These are phyloP conservation scores for Sapajus apella DNA, from an alignment of 2,113 vertebrate species.

Conservation along the genomic window DNA sequence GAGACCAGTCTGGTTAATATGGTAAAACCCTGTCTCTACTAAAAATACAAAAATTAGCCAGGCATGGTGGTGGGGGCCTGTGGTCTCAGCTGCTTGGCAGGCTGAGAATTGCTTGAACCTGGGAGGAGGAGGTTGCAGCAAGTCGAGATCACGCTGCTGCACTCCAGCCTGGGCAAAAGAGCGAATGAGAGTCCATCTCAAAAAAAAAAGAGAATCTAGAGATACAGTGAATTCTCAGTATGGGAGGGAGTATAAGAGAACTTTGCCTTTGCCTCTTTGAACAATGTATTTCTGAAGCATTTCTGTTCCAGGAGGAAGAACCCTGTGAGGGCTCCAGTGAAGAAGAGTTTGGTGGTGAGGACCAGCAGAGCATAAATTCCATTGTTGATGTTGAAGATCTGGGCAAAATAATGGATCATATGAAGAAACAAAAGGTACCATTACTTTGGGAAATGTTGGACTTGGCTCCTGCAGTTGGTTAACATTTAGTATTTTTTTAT, in stretches of 20 bases:
- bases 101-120: too few species aligned
- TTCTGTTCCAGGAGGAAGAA: constrained; percentile 80
- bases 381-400: constrained; percentile 95
- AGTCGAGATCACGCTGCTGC: too few species aligned
- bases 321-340: constrained; percentile 91
- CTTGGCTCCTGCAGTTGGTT: not conserved
- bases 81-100: too few species aligned
- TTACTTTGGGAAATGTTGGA: not conserved
- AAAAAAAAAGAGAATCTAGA: not conserved
- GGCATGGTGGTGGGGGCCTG: too few species aligned
- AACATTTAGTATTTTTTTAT: not conserved
- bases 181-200: too few species aligned
- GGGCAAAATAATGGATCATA: constrained; percentile 87
- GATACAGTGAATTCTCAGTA: not conserved
- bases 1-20: too few species aligned
- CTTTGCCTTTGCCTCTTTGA: not conserved
- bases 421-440: constrained; percentile 91
- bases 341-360: constrained; percentile 78
- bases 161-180: too few species aligned
- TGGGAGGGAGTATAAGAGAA: not conserved
- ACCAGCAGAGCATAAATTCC: constrained; percentile 65
- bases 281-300: not conserved
- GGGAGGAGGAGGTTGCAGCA: too few species aligned
- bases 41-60: too few species aligned
- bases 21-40: too few species aligned